Evolutionary conservation across 1,140 invertebrate genomes (phyloP).

Genomic region (Drosophila trapezifrons): DNA sequence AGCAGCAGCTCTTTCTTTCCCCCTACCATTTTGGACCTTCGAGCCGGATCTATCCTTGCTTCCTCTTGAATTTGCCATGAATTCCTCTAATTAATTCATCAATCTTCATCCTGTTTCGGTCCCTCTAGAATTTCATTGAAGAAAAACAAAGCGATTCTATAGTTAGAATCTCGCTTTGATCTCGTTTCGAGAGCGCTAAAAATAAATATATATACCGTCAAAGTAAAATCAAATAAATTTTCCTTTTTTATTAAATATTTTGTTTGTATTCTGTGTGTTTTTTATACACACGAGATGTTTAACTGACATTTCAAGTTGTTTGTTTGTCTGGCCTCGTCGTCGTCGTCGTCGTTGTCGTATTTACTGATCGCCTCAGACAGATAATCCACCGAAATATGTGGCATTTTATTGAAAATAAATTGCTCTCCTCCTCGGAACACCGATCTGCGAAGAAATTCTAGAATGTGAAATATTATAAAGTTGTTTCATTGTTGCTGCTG

Average conservation of each 20-base stretch:
- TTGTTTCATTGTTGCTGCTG: conserved; percentile 65
- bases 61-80: neutral
- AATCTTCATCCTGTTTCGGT: conserved; percentile 1
- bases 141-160: conserved; percentile 37
- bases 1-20: too few species aligned
- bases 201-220: conserved; percentile 43
- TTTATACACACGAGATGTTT: conserved; percentile 35
- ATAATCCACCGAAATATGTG: conserved; percentile 35
- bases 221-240: conserved; percentile 49
- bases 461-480: conserved; percentile 45
- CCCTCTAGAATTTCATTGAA: conserved; percentile 45
- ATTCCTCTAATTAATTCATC: neutral
- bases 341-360: conserved; percentile 8
- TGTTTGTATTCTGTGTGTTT: conserved; percentile 2
- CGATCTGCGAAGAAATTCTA: conserved; percentile 40
- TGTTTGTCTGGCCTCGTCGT: conserved; percentile 57
- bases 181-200: conserved; percentile 33
- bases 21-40: too few species aligned
- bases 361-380: conserved; percentile 46
- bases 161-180: conserved; percentile 43
- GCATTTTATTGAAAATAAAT: conserved; percentile 53
- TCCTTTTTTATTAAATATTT: conserved; percentile 21
- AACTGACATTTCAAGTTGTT: conserved; percentile 64
- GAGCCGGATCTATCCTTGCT: too few species aligned
- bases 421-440: conserved; percentile 26